Base-by-base conservation (phyloP, 2,888 invertebrate genomes). In the Acanthacorydalis orientalis region DNA sequence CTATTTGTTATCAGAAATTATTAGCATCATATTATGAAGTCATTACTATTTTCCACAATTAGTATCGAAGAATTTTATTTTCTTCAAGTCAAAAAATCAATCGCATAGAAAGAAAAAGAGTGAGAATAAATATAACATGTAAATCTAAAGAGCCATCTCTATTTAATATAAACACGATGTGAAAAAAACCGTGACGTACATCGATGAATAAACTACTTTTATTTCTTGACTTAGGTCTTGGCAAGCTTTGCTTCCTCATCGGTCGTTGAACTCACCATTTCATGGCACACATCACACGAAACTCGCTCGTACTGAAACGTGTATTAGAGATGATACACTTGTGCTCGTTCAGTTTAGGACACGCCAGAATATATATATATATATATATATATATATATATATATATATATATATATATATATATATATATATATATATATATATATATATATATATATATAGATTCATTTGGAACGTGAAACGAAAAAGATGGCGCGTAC, bases 141-240 rank as follows among this genome's bases (percentile, higher is more conserved):
- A 37, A 12, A 37, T 12, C 37, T 4, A 12, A 37, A 12, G 14
- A 39, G 16, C 12, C 16, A 12, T 14, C 15, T 39, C 16, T 39
- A 39, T 16, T n/a, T 12, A 12, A 37, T 37, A 37, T 37, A 12
- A n/a, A 4, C 12, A 7, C 37, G 39, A 16, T 9, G n/a, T 15
- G 9, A 15, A 15, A 14, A 39, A 39, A 15, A 16, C 12, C 39
- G 39, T 39, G 16, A 39, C 39, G 16, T 39, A 37, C 37, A 37
- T 37, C n/a, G 37, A 12, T 37, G 16, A 16, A 16, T 23, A 23
- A 23, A 23, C 23, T 23, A 23, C 23, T 23, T 43, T 43, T 31
- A 14, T 43, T 43, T 44, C 44, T 44, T 44, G 44, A 44, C 44
- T 44, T 44, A 44, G 44, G 44, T 44, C 44, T 44, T 44, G 44